phyloP scores from a whole-genome alignment of 1,140 invertebrate species.

The Wasmannia auropunctata region DNA sequence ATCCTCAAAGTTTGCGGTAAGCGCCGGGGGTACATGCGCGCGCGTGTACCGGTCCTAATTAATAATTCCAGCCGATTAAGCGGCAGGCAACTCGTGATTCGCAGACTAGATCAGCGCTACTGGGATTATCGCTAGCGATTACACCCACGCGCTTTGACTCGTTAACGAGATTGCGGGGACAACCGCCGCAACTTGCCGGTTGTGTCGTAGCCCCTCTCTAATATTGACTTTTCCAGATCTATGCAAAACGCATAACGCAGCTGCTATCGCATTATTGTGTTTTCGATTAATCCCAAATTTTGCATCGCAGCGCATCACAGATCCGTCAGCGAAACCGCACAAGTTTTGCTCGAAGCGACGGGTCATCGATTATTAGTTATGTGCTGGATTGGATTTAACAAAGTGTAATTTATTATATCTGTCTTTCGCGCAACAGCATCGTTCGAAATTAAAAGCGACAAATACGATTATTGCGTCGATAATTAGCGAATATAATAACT shows the following conservation, averaged over 20 bases:
- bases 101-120: conserved; percentile 14
- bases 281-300: conserved; percentile 19
- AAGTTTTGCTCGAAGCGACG: background rate
- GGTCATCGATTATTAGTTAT: conserved; percentile 15
- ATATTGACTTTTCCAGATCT: background rate
- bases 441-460: conserved; percentile 21
- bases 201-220: background rate
- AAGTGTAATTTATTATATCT: conserved; percentile 23
- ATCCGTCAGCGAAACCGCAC: background rate
- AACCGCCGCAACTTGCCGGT: conserved; percentile 5
- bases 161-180: conserved; percentile 16
- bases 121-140: conserved; percentile 37
- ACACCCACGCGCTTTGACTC: conserved; percentile 26
- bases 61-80: conserved; percentile 66
- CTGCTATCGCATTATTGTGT: background rate
- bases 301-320: background rate
- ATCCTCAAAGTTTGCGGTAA: conserved; percentile 36
- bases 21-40: background rate
- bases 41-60: conserved; percentile 50
- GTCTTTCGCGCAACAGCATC: background rate
- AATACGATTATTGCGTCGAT: background rate
- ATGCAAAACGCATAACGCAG: background rate
- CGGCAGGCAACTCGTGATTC: conserved; percentile 31
- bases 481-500: conserved; percentile 16
- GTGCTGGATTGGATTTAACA: conserved; percentile 11